Percentiles rank a stretch among this genome's conserved stretches.
These are phyloP conservation scores for Xanthorhoe spadicearia DNA, from an alignment of 2,888 invertebrate genomes.

Conservation along the genomic window DNA sequence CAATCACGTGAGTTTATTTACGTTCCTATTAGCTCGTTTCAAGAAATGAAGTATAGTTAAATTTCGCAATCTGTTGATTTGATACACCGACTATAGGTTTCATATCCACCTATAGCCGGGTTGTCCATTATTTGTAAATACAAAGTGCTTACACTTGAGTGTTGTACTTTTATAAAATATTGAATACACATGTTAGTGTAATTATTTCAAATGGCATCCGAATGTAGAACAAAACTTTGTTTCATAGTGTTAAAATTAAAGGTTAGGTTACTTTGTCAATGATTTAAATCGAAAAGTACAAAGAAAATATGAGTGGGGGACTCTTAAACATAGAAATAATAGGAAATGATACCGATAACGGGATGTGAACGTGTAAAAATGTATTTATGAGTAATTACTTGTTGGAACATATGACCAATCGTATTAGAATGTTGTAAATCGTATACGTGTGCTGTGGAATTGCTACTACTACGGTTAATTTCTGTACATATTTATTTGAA, in stretches of 20 bases:
- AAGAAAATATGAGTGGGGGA: slow-evolving; percentile 68
- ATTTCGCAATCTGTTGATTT: slow-evolving; percentile 16
- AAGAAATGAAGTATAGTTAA: no score
- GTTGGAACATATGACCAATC: slow-evolving; percentile 62
- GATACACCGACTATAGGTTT: slow-evolving; percentile 22
- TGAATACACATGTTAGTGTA: slow-evolving; percentile 68
- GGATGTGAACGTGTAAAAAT: slow-evolving; percentile 65
- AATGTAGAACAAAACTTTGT: slow-evolving; percentile 71
- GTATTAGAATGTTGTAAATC: slow-evolving; percentile 53
- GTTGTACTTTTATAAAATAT: slow-evolving; percentile 63
- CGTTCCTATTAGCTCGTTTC: no score
- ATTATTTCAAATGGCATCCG: slow-evolving; percentile 70
- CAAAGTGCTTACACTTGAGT: slow-evolving; percentile 54
- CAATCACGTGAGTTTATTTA: no score
- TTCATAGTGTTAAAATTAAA: slow-evolving; percentile 68
- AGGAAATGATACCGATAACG: slow-evolving; percentile 55
- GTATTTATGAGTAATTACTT: slow-evolving; percentile 64
- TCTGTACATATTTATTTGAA: slow-evolving; percentile 47
- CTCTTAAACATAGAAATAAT: slow-evolving; percentile 55
- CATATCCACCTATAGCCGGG: slow-evolving; percentile 38
- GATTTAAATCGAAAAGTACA: slow-evolving; percentile 77
- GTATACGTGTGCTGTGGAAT: slow-evolving; percentile 65
- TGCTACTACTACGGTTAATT: slow-evolving; percentile 60
- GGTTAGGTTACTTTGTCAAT: slow-evolving; percentile 70
- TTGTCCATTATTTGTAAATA: slow-evolving; percentile 67